These are phyloP conservation scores for Pantala flavescens DNA, from an alignment of 1,140 invertebrate species.

Conservation along the genomic window DNA sequence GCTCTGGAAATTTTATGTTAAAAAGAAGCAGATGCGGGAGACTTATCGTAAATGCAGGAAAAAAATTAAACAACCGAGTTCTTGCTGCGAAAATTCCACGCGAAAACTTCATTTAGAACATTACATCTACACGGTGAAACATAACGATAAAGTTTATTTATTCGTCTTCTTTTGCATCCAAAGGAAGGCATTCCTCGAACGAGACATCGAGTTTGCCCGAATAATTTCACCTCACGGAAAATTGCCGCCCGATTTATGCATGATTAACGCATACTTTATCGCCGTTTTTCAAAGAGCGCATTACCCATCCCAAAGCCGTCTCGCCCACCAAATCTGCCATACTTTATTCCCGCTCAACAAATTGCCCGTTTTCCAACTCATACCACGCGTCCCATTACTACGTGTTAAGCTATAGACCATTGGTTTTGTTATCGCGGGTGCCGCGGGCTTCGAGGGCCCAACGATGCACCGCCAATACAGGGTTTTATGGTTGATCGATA, in stretches of 20 bases:
- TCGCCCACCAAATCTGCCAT: background rate
- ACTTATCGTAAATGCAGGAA: too few relatives aligned
- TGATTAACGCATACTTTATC: background rate
- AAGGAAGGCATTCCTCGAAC: too few relatives aligned
- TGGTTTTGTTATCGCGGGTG: background rate
- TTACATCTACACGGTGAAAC: too few relatives aligned
- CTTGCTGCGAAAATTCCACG: too few relatives aligned
- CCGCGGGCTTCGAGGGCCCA: background rate
- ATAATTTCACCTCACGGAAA: background rate
- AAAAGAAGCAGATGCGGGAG: too few relatives aligned
- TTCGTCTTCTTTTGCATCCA: too few relatives aligned
- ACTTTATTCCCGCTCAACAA: background rate
- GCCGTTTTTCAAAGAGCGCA: background rate
- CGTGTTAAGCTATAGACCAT: conserved; percentile 4
- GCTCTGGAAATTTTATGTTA: too few relatives aligned
- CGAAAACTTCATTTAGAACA: too few relatives aligned
- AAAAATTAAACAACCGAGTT: too few relatives aligned
- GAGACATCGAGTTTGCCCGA: background rate
- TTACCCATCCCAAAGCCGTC: background rate
- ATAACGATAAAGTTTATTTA: too few relatives aligned
- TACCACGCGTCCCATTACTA: background rate
- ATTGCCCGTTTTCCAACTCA: background rate
- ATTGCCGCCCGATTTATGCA: background rate
- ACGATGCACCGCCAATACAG: background rate
- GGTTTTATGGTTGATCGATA: conserved; percentile 5